A percentile compares a stretch with the other conserved stretches of the same genome.
Evolutionary conservation across 2,797 vertebrate species (phyloP).

Genomic region (Cygnus olor): DNA sequence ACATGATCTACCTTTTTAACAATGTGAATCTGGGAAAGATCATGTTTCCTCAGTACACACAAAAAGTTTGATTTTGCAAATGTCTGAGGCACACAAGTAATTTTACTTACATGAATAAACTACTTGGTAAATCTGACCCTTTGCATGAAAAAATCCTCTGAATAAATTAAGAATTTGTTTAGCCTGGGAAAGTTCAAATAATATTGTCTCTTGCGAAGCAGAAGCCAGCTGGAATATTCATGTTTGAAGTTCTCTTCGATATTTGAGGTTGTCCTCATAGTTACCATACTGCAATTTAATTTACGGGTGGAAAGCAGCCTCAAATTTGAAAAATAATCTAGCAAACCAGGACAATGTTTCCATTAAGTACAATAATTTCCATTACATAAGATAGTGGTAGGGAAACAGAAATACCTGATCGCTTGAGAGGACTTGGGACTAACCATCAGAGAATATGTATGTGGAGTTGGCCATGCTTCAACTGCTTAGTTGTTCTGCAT

Average conservation of each 20-base stretch:
- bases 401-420: not conserved
- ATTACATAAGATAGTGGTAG: not conserved
- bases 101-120: not conserved
- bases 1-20: slow-evolving; percentile 28
- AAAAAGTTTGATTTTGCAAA: not conserved
- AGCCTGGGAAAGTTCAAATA: slow-evolving; percentile 43
- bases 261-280: not conserved
- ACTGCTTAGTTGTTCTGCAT: slow-evolving; percentile 50
- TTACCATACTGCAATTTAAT: slow-evolving; percentile 9
- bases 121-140: not conserved
- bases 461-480: slow-evolving; percentile 54
- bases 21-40: not conserved
- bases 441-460: not conserved
- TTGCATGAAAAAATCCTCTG: slow-evolving; percentile 18
- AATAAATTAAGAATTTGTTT: slow-evolving; percentile 61
- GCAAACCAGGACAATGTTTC: slow-evolving; percentile 30
- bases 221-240: not conserved
- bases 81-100: not conserved
- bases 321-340: slow-evolving; percentile 17
- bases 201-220: not conserved
- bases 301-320: slow-evolving; percentile 54
- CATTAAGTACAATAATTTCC: not conserved
- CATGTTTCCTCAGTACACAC: not conserved
- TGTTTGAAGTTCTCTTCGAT: not conserved
- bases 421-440: slow-evolving; percentile 28